Evolutionary conservation across 2,888 invertebrate genomes (phyloP), one percentile per base, ranked within the genome.

Genomic region (Rugalucina vietnamica): DNA sequence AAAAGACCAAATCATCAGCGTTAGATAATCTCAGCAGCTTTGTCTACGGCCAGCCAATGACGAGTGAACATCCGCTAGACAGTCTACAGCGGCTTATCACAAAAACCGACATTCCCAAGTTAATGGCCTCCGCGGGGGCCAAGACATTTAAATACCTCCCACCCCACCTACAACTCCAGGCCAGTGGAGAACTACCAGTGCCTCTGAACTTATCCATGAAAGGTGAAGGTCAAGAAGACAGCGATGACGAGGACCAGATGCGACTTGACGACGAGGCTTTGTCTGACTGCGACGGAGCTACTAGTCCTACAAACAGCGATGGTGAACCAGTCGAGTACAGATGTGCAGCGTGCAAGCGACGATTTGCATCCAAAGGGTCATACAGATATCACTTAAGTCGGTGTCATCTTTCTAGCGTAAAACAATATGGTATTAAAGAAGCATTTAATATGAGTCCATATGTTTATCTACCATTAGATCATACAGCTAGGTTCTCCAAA

Each of bases 41-140:
- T 88, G 94, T 94, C 27, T 94, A 94, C 79, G 93, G 94, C 21
- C 93, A 93, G 85, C 90, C 92, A 24, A 82, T 93, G 82, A 93
- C 92, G 24, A 93, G 94, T 79, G 95, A 98, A 91, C 98, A 99
- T 95, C 99, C 99, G 8, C 95, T 99, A 91, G 98, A 98, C 29
- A 98, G 98, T 0, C 95, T 99, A 79, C 99, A 99, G 94, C 98
- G 98, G 95, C 96, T 99, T 36, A 98, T 99, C 95, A 98, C 99
- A 95, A 98, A 98, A 95, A 98, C 98, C 89, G 98, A 98, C 95
- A 97, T 93, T 84, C 90, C 92, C 70, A 90, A 86, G 76, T 81
- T 91, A 76, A 84, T 87, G 43, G 75, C 83, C 8, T 73, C 88
- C n/a, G 69, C 73, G 57, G 83, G 85, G 74, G 81, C 70, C 29